Evolutionary conservation across 2,113 vertebrate species (phyloP).

Genomic region (Amblyornis subalaris): DNA sequence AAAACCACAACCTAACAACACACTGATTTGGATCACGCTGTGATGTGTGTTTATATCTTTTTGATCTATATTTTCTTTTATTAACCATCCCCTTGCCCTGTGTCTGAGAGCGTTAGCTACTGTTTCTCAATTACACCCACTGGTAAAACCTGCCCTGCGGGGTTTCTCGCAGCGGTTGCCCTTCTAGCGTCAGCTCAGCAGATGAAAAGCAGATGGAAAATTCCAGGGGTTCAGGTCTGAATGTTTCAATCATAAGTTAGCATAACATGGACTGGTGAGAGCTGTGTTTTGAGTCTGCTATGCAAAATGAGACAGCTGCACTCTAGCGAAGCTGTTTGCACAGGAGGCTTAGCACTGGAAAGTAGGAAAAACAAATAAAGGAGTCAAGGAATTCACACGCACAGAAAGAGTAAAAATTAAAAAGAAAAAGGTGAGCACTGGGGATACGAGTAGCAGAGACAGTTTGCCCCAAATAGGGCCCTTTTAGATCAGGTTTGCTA

Average conservation of each 20-base stretch:
- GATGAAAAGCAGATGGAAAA: conserved; percentile 75
- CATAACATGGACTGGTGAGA: conserved; percentile 51
- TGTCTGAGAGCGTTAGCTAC: conserved; percentile 45
- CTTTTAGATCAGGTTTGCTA: background rate
- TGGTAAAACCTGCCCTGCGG: conserved; percentile 51
- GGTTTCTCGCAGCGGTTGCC: conserved; percentile 53
- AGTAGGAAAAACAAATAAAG: background rate
- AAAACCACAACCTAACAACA: background rate
- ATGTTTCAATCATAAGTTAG: conserved; percentile 71
- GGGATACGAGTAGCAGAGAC: background rate
- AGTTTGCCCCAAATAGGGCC: rapidly evolving
- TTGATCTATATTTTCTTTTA: conserved; percentile 66
- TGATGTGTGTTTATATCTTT: conserved; percentile 58
- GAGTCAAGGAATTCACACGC: background rate
- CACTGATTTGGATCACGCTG: conserved; percentile 32
- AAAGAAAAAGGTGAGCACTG: background rate
- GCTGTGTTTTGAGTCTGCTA: conserved; percentile 60
- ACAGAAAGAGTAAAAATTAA: background rate
- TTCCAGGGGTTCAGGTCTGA: conserved; percentile 69
- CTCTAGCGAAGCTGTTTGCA: background rate
- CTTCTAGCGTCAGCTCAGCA: conserved; percentile 51
- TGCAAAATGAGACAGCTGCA: conserved; percentile 49
- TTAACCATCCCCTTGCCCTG: conserved; percentile 52
- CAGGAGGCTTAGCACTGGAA: background rate
- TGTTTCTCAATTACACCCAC: conserved; percentile 69